Evolutionary conservation across 37 sponge, comb jelly and placozoan genomes (phyloP), one percentile per base, ranked within the genome.

Genomic region (Cladorhizidae sp.): DNA sequence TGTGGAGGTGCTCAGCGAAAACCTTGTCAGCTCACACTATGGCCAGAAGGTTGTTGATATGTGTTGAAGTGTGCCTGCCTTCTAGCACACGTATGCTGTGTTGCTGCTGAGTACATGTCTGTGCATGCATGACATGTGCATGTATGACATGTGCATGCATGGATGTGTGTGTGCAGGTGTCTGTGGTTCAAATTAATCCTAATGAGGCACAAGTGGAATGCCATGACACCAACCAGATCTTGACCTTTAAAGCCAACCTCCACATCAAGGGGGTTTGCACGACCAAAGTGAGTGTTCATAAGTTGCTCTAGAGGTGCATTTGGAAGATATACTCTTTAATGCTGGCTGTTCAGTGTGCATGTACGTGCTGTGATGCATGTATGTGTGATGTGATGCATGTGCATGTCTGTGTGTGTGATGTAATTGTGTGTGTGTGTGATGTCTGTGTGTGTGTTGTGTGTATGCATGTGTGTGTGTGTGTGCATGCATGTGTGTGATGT

Each of bases 161-260:
- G 49, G 9, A 45, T 45, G 49, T 45, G 49, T 45, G 49, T 45
- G 25, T 58, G 26, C 71, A 91, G 92, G 89, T 93, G 54, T 82
- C 89, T 31, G 93, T 83, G 22, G 83, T 94, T 8, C 95, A 94
- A 62, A 78, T 88, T 11, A 37, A 92, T 22, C 86, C 93, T 0
- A 54, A 42, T 25, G 70, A 85, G 59, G 41, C 88, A 43, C 40
- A 45, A 52, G 86, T 91, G 45, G 82, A 91, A 78, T 85, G 67
- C 58, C 86, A 84, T 74, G 72, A 36, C 37, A 82, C 75, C 15
- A 65, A 76, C 0, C 9, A 72, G 18, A 57, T 65, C 3, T 81
- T 72, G 23, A 37, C 80, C 64, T 50, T 95, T 51, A 70, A 57
- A 33, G 28, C 91, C 32, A 93, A 89, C 65, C 38, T 95, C 37